Evolutionary conservation across 2,797 vertebrate species (phyloP).

Genomic region (Pelodytes ibericus): DNA sequence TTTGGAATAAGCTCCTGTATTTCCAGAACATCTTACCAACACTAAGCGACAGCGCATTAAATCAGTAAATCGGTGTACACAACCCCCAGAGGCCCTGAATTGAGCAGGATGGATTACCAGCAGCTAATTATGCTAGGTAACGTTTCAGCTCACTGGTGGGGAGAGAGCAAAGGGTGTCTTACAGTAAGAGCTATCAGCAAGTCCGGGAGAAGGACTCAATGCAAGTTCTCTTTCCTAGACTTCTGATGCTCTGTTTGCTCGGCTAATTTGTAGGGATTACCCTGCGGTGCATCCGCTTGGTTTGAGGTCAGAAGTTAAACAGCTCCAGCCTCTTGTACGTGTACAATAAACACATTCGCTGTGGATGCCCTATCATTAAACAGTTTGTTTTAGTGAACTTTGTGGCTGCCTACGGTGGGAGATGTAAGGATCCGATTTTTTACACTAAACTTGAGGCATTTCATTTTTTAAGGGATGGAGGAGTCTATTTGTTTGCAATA

Average conservation of each 20-base stretch:
- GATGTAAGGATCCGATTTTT: no score
- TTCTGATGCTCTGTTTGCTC: constrained; percentile 25
- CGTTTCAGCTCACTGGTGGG: not conserved
- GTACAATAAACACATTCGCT: not conserved
- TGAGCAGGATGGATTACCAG: not conserved
- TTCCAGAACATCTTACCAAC: constrained; percentile 20
- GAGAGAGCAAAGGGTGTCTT: constrained; percentile 8
- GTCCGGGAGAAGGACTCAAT: constrained; percentile 8
- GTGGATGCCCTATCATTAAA: not conserved
- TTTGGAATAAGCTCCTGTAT: constrained; percentile 36
- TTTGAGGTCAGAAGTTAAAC: constrained; percentile 36
- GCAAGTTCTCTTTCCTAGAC: constrained; percentile 10
- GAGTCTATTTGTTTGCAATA: no score
- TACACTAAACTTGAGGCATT: no score
- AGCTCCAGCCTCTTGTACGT: not conserved
- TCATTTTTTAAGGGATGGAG: no score
- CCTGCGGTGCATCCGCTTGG: constrained; percentile 27
- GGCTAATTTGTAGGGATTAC: constrained; percentile 39
- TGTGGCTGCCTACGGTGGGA: not conserved
- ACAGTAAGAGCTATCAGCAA: constrained; percentile 12
- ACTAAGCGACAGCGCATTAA: constrained; percentile 17
- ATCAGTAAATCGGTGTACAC: constrained; percentile 4
- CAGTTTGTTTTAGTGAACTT: constrained; percentile 10
- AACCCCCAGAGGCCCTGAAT: not conserved
- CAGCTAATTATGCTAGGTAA: not conserved